phyloP scores from a whole-genome alignment of 2,888 invertebrate genomes.

The Conus canariensis region DNA sequence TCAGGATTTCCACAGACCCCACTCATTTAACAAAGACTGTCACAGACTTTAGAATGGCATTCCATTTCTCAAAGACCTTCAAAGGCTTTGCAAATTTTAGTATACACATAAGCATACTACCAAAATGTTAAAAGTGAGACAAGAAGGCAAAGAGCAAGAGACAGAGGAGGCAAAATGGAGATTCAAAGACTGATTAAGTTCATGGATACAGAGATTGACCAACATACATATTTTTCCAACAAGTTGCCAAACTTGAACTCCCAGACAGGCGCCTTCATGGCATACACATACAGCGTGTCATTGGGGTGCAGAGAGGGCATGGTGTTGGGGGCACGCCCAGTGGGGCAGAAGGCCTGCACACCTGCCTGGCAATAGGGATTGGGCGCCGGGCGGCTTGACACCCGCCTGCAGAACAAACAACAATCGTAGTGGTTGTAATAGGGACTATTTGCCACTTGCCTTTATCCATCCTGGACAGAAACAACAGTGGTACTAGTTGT shows the following conservation, averaged over 20 bases:
- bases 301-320: constrained; percentile 64
- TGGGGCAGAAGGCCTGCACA: constrained; percentile 71
- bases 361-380: constrained; percentile 71
- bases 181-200: no score
- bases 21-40: no score
- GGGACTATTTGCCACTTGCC: no score
- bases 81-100: no score
- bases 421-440: not conserved
- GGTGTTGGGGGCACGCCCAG: constrained; percentile 61
- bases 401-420: constrained; percentile 57
- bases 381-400: constrained; percentile 59
- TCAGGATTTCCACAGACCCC: no score
- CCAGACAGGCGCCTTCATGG: constrained; percentile 75
- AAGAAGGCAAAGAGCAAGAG: no score
- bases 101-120: no score
- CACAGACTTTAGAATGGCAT: no score
- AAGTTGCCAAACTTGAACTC: constrained; percentile 72
- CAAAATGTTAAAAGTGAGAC: no score
- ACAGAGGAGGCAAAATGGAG: no score
- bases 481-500: not conserved
- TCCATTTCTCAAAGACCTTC: no score
- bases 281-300: constrained; percentile 70
- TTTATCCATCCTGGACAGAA: not conserved
- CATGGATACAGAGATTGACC: no score
- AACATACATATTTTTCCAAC: constrained; percentile 70